Evolutionary conservation across 2,113 vertebrate genomes (phyloP).

Genomic region (Malurus melanocephalus): DNA sequence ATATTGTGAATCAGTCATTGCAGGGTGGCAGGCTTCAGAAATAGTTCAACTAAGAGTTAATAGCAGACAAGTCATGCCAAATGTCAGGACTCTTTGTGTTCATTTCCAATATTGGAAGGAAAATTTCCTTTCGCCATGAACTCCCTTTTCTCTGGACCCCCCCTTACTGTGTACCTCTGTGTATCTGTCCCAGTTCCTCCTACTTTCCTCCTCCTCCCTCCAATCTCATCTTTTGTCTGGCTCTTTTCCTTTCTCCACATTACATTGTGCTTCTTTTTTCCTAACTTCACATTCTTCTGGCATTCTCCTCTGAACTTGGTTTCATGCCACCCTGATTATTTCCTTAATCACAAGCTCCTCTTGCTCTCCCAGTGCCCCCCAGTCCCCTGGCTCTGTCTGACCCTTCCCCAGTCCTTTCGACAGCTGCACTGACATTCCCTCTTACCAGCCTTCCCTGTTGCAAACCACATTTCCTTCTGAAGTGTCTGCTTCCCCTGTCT

Average conservation of each 20-base stretch:
- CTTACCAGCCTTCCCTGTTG: background rate
- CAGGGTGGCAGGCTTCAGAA: background rate
- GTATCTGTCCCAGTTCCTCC: background rate
- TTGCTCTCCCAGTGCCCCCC: background rate
- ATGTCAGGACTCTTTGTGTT: background rate
- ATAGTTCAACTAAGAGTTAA: background rate
- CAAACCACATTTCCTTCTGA: background rate
- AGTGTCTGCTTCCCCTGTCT: background rate
- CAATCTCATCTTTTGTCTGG: background rate
- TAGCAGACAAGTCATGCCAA: background rate
- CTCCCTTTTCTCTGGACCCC: background rate
- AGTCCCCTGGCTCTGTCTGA: background rate
- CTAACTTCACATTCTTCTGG: background rate
- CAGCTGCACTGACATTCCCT: background rate
- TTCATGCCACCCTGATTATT: background rate
- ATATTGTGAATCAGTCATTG: background rate
- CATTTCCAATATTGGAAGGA: background rate
- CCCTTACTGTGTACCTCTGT: background rate
- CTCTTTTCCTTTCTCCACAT: background rate
- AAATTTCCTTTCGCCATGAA: background rate
- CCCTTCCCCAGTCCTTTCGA: background rate
- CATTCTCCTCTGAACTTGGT: background rate
- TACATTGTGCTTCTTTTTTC: background rate
- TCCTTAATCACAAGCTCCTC: background rate
- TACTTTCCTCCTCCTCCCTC: background rate